Evolutionary conservation across 2,797 vertebrate species (phyloP), one percentile per base, ranked within the genome.

Genomic region (Argyrosomus regius): DNA sequence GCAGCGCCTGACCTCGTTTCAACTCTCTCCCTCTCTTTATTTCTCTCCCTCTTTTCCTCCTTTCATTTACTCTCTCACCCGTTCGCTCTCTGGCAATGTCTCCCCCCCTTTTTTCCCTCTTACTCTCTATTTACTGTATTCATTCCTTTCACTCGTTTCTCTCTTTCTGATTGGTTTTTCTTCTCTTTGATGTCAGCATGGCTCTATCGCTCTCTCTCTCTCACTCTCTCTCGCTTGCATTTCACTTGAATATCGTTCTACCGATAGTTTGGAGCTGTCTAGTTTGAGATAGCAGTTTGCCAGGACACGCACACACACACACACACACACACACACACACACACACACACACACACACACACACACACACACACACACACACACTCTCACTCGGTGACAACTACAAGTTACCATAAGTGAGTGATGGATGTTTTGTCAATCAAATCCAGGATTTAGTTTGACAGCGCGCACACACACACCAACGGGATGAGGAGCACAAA

Each of bases 341-440:
- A 60, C 75, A 57, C 60, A 57, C 39, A 22, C 35, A 1, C 35
- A 35, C 35, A 35, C 8, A 7, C 35, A 62, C 57, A 53, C 65
- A 74, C 68, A 69, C 48, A 68, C 28, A 7, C 35, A 62, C 57
- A 53, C 65, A 74, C 72, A 69, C 48, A 68, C 28, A 76, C 59
- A 60, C 75, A 57, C 60, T 39, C 43, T 12, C 18, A 17, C 39
- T 53, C 18, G 49, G 9, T 64, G 61, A 81, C 70, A 67, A 43
- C 28, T n/a, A 28, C 69, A 50, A 46, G 61, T 80, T 49, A 53
- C 48, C 10, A 18, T 52, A 49, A 60, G 65, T 45, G 73, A 77
- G 64, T 77, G 87, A 82, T 84, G 62, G 87, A 86, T 77, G 77
- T 84, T 85, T 78, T 77, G 84, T 88, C 89, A 80, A 64, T 86